Conservation (phyloP, 2,888 invertebrate species). For the Scaptomyza parva region DNA sequence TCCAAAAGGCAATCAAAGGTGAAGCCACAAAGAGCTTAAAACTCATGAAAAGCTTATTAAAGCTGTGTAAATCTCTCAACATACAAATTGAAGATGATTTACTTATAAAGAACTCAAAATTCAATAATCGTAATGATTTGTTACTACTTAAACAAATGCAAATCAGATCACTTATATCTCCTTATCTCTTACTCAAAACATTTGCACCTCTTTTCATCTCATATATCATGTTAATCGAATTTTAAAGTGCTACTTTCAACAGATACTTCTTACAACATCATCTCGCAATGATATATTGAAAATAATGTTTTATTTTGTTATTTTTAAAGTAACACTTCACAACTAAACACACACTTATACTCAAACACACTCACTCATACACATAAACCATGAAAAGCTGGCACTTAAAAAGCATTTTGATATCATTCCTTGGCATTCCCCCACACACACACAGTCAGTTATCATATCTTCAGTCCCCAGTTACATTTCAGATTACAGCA, state of each 20-base stretch:
- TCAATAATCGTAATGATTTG: not conserved
- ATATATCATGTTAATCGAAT: not conserved
- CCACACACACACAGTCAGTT: conserved; percentile 4
- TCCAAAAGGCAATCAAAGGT: too few species aligned
- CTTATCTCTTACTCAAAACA: not conserved
- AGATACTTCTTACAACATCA: conserved; percentile 1
- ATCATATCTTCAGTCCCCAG: conserved; percentile 30
- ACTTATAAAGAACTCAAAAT: not conserved
- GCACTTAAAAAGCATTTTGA: conserved; percentile 25
- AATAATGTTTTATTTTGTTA: conserved; percentile 12
- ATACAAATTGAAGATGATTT: too few species aligned
- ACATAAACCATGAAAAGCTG: not conserved
- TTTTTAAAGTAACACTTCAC: conserved; percentile 14
- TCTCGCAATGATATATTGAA: conserved; percentile 13
- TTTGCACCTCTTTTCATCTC: too few species aligned
- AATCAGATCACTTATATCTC: not conserved
- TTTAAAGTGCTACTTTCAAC: conserved; percentile 2
- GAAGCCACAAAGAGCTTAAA: not conserved
- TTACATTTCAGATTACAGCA: conserved; percentile 42
- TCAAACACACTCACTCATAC: not conserved
- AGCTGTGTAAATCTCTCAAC: not conserved
- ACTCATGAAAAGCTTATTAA: not conserved
- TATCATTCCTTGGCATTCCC: conserved; percentile 16
- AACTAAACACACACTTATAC: not conserved
- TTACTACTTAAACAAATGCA: not conserved